A percentile compares a stretch with the other conserved stretches of the same genome.
Conservation (phyloP, 2,797 vertebrate genomes). For the Glyptemys insculpta region DNA sequence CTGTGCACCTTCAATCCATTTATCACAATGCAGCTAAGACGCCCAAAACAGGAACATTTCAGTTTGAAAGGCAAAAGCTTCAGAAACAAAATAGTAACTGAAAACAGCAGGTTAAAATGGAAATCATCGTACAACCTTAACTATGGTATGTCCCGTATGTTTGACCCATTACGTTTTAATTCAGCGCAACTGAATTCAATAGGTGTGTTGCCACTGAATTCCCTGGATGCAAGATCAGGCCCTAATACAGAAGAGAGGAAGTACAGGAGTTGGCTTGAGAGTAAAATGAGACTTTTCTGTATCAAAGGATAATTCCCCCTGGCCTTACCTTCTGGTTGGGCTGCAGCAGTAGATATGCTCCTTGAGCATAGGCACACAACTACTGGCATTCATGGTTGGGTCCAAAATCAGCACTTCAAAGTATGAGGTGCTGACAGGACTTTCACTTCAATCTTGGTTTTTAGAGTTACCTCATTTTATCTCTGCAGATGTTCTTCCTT, state of each 20-base stretch:
- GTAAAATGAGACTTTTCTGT: slow-evolving; percentile 38
- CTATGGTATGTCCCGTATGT: not conserved
- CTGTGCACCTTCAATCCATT: not conserved
- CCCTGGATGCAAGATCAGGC: not conserved
- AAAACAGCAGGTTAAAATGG: not conserved
- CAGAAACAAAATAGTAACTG: not conserved
- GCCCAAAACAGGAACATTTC: not conserved
- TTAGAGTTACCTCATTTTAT: slow-evolving; percentile 4
- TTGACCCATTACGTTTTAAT: not conserved
- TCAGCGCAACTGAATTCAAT: not conserved
- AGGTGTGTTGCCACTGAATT: not conserved
- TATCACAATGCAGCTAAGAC: not conserved
- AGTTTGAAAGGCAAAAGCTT: not conserved
- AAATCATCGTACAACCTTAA: not conserved
- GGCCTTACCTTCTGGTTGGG: slow-evolving; percentile 51
- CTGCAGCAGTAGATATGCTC: not conserved
- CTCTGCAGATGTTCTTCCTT: not conserved
- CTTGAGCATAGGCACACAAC: slow-evolving; percentile 57
- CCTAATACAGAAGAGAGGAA: not conserved
- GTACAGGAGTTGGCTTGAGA: slow-evolving; percentile 32
- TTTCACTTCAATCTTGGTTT: not conserved
- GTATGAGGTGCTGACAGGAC: slow-evolving; percentile 42
- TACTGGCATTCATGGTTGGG: slow-evolving; percentile 42
- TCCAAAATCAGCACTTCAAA: slow-evolving; percentile 68
- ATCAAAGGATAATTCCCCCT: slow-evolving; percentile 51